Evolutionary conservation across 2,888 invertebrate genomes (phyloP), one percentile per base, ranked within the genome.

Genomic region (Perithous albicinctus): DNA sequence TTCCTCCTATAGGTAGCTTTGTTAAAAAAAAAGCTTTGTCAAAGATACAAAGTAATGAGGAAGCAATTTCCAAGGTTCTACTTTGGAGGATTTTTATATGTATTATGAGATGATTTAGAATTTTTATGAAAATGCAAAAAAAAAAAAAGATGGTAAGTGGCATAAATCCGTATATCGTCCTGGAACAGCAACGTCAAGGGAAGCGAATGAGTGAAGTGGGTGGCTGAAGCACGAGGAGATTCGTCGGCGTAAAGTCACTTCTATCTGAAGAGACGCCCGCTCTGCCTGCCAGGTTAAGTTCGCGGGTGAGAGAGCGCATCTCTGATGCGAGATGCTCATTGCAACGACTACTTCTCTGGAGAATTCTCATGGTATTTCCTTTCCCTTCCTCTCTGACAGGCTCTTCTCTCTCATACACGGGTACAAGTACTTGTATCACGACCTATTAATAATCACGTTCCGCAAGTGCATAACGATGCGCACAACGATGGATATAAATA

Each of bases 321-420:
- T 29, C 70, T 43, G 70, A 70, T 43, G 63, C 54, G 51, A n/a
- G n/a, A 74, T 74, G 63, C 74, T 41, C 54, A 51, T 74, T 38
- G 51, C 74, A 18, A 41, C 51, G 43, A 54, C 63, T 38, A 41
- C 63, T 64, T 35, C 78, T 64, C 72, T 35, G 56, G 64, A 78
- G 78, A 56, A 56, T 78, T 72, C 72, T 78, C 72, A 38, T 74
- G 64, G 29, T 51, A 67, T 32, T 64, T 41, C 20, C 18, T 29
- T 41, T 32, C 20, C 56, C 29, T 72, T 41, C 23, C 35, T 35
- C 12, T 73, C 20, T 59, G 20, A 18, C 35, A 3, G 23, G 64
- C 35, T 51, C 15, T 63, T 54, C 41, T 29, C 46, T 26, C 59
- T 59, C 18, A 7, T 12, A 32, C 41, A 38, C 23, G 10, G 23